phyloP scores from a whole-genome alignment of 1,140 invertebrate species.

The Drosophila chauvacae region DNA sequence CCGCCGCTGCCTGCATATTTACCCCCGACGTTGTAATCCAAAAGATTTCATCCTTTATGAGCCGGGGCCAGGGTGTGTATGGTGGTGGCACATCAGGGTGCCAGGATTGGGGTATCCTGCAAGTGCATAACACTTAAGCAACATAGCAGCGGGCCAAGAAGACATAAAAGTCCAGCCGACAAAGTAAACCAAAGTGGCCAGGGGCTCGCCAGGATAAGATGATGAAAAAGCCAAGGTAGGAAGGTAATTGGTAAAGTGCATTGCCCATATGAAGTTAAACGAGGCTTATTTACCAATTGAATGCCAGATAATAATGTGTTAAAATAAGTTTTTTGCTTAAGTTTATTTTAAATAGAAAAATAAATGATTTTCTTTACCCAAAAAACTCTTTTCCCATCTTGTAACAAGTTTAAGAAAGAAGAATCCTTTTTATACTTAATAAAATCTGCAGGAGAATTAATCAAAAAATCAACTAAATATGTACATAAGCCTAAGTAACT shows the following conservation, averaged over 20 bases:
- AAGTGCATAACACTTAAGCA: constrained; percentile 80
- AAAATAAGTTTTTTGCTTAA: not conserved
- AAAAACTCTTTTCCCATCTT: not conserved
- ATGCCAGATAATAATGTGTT: not conserved
- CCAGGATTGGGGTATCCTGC: constrained; percentile 33
- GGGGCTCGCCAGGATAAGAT: not conserved
- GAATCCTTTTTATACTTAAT: too few species aligned
- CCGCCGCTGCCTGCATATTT: constrained; percentile 42
- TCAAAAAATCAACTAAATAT: not conserved
- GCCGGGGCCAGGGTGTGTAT: constrained; percentile 1
- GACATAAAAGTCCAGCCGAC: constrained; percentile 44
- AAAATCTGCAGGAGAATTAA: too few species aligned
- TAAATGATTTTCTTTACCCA: not conserved
- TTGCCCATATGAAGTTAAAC: not conserved
- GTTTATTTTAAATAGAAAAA: not conserved
- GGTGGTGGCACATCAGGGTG: constrained; percentile 18
- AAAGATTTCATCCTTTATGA: constrained; percentile 75
- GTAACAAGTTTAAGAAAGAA: not conserved
- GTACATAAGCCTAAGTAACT: too few species aligned
- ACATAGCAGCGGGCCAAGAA: constrained; percentile 58
- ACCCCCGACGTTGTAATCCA: constrained; percentile 67
- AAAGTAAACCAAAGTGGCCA: constrained; percentile 36
- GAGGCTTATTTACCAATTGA: not conserved
- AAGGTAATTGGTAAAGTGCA: not conserved
- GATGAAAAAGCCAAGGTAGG: not conserved